These are phyloP conservation scores for Tetramorium bicarinatum DNA, from an alignment of 2,888 invertebrate species.

Conservation along the genomic window DNA sequence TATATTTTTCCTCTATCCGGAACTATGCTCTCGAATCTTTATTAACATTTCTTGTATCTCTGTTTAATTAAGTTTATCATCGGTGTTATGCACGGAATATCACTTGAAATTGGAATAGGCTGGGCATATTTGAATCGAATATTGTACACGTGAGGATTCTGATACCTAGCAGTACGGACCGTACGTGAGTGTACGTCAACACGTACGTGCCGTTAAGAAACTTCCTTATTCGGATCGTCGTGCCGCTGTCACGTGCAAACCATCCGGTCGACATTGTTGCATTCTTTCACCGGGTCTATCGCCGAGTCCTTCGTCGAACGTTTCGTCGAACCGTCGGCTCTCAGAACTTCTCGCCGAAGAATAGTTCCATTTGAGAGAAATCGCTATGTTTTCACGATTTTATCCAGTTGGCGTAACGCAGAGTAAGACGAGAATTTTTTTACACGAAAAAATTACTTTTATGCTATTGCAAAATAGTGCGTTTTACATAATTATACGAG, in stretches of 20 bases:
- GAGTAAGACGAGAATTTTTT: not conserved
- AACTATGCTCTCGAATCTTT: not conserved
- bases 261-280: slow-evolving; percentile 76
- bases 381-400: slow-evolving; percentile 68
- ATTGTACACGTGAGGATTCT: slow-evolving; percentile 65
- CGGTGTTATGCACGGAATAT: not conserved
- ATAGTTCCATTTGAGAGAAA: slow-evolving; percentile 67
- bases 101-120: slow-evolving; percentile 27
- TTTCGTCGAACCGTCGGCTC: slow-evolving; percentile 70
- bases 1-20: not conserved
- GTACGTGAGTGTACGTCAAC: slow-evolving; percentile 73
- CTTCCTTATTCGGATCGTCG: slow-evolving; percentile 75
- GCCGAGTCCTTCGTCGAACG: slow-evolving; percentile 67
- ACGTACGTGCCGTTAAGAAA: slow-evolving; percentile 76
- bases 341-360: slow-evolving; percentile 71
- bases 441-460: not conserved
- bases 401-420: slow-evolving; percentile 53
- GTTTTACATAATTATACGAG: not conserved
- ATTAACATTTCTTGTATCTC: not conserved
- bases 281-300: slow-evolving; percentile 66
- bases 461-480: slow-evolving; percentile 5
- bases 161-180: slow-evolving; percentile 65
- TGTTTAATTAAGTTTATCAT: not conserved
- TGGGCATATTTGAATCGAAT: slow-evolving; percentile 51
- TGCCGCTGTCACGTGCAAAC: slow-evolving; percentile 76